phyloP scores from a whole-genome alignment of 2,113 vertebrate species.

The Lagopus leucura region DNA sequence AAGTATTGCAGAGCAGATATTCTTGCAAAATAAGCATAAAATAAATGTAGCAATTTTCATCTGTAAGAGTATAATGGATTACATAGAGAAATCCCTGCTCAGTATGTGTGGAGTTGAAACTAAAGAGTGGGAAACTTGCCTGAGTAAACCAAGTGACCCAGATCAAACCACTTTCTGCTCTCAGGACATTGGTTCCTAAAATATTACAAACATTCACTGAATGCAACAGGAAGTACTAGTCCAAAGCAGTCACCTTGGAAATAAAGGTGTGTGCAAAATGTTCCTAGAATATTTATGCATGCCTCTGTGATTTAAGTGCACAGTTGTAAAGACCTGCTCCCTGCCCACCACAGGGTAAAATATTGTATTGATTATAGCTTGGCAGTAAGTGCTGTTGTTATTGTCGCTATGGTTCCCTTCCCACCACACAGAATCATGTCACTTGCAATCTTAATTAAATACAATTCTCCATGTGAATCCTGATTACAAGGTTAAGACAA shows the following conservation, averaged over 20 bases:
- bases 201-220: background rate
- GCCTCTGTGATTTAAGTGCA: background rate
- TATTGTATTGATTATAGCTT: background rate
- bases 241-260: background rate
- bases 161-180: background rate
- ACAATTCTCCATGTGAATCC: background rate
- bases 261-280: background rate
- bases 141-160: background rate
- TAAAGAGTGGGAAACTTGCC: background rate
- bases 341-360: background rate
- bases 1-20: background rate
- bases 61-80: background rate
- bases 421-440: background rate
- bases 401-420: slow-evolving; percentile 5
- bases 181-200: background rate
- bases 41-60: background rate
- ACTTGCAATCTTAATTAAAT: slow-evolving; percentile 30
- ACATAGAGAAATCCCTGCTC: background rate
- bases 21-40: background rate
- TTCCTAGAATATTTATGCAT: background rate
- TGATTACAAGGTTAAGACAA: background rate
- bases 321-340: background rate
- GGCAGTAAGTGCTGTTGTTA: background rate
- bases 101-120: background rate
- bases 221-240: background rate